These are phyloP conservation scores for Esox lucius DNA, from an alignment of 2,797 vertebrate species.

Conservation along the genomic window DNA sequence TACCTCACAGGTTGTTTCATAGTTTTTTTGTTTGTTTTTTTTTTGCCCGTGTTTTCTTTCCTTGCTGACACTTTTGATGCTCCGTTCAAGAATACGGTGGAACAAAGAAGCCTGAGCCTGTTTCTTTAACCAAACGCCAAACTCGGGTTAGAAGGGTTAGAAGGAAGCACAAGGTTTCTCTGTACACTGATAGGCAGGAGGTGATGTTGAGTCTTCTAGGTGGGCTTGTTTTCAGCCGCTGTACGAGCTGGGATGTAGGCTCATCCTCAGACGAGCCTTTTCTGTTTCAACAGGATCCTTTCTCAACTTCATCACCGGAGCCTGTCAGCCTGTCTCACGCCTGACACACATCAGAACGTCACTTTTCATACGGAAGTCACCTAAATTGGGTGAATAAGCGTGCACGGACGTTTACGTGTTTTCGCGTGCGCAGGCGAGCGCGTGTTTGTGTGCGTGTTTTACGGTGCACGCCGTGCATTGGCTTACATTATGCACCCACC, in stretches of 20 bases:
- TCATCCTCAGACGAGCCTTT: background rate
- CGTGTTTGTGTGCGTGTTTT: background rate
- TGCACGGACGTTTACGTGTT: background rate
- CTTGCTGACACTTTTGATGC: conserved; percentile 36
- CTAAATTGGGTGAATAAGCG: background rate
- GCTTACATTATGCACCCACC: conserved; percentile 69
- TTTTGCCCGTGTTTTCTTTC: conserved; percentile 24
- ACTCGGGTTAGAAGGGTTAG: conserved; percentile 28
- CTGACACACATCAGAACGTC: background rate
- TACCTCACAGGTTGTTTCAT: conserved; percentile 41
- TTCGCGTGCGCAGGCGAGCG: background rate
- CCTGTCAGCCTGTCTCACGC: background rate
- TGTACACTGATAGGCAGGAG: conserved; percentile 6
- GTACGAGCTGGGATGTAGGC: background rate
- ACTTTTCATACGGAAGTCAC: background rate
- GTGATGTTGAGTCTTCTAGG: background rate
- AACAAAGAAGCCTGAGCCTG: background rate
- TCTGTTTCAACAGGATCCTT: background rate
- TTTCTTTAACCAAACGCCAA: conserved; percentile 17
- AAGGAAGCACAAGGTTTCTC: conserved; percentile 13
- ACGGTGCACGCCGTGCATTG: background rate
- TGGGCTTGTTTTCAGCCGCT: conserved; percentile 14
- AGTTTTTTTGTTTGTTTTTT: conserved; percentile 38
- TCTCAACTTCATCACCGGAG: background rate
- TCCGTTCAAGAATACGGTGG: conserved; percentile 12